Conservation (phyloP, 2,113 vertebrate genomes). For the Pygathrix nemaeus region DNA sequence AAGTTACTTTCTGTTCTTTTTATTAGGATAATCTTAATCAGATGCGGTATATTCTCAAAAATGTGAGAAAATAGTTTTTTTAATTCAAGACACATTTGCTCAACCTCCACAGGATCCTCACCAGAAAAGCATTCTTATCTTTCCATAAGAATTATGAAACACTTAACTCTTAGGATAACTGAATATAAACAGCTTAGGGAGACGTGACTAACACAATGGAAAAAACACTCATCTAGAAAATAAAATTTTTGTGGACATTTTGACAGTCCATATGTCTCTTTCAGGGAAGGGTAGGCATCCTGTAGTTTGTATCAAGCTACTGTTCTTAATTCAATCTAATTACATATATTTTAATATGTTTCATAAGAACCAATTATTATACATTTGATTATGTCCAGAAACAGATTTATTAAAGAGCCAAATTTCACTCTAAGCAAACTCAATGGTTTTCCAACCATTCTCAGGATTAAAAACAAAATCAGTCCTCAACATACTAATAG, state of each 20-base stretch:
- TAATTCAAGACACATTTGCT: conserved; percentile 32
- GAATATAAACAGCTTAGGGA: neutral
- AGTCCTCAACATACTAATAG: neutral
- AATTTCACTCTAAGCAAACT: neutral
- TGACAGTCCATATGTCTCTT: neutral
- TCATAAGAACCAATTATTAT: neutral
- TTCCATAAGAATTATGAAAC: conserved; percentile 38
- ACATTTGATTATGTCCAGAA: neutral
- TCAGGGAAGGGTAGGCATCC: neutral
- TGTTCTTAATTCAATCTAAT: neutral
- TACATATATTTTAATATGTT: neutral
- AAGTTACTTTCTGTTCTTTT: conserved; percentile 50
- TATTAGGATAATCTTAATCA: conserved; percentile 46
- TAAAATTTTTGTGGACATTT: neutral
- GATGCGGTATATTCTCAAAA: neutral
- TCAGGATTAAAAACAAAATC: neutral
- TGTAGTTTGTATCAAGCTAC: neutral
- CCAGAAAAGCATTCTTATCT: neutral
- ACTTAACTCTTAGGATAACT: neutral
- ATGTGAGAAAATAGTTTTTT: conserved; percentile 37
- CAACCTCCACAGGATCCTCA: neutral
- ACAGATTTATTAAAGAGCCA: neutral
- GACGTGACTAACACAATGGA: neutral
- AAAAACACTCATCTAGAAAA: neutral
- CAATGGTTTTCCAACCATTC: neutral